Evolutionary conservation across 2,797 vertebrate genomes (phyloP).

Genomic region (Rhinogobio ventralis): DNA sequence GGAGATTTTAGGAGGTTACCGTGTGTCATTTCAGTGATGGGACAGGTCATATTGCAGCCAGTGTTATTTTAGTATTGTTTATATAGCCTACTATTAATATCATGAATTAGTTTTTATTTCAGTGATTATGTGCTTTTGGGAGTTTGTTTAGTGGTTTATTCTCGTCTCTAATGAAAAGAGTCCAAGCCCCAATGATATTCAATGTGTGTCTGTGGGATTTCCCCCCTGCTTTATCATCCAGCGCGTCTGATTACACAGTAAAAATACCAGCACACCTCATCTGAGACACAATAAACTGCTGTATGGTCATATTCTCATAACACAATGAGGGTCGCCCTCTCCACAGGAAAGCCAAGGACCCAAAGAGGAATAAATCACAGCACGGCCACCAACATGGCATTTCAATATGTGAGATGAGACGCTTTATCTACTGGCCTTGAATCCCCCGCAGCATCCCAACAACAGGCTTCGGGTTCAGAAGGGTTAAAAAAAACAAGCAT

Average conservation of each 20-base stretch:
- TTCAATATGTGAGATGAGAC: constrained; percentile 65
- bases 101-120: background rate
- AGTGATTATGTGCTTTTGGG: background rate
- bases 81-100: background rate
- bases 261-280: background rate
- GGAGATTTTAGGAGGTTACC: constrained; percentile 10
- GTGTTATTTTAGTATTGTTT: background rate
- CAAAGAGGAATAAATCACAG: constrained; percentile 62
- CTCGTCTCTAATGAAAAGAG: background rate
- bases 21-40: constrained; percentile 9
- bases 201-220: background rate
- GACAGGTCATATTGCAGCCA: background rate
- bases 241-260: background rate
- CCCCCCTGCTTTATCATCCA: background rate
- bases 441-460: constrained; percentile 47
- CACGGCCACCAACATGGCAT: constrained; percentile 57
- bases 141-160: background rate
- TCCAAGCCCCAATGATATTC: background rate
- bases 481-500: constrained; percentile 23
- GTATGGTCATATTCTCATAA: constrained; percentile 17
- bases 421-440: constrained; percentile 60
- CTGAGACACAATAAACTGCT: background rate
- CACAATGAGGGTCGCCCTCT: constrained; percentile 45
- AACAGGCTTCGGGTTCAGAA: constrained; percentile 43
- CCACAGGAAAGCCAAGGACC: constrained; percentile 55